Conservation (phyloP, 2,888 invertebrate genomes). For the Synanthedon myopaeformis region DNA sequence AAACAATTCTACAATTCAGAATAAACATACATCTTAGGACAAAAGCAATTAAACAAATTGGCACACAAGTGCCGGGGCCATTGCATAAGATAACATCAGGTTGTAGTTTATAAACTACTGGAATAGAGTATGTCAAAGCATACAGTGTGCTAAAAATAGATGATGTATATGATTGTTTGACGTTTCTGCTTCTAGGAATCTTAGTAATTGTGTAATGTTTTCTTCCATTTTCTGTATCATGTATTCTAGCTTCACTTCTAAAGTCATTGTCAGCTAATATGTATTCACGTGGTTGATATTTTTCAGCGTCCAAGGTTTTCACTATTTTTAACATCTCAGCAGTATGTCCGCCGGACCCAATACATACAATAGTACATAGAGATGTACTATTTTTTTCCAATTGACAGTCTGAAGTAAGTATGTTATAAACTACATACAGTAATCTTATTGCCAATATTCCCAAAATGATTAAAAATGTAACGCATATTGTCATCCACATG, state of each 20-base stretch:
- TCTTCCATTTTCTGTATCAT: slow-evolving; percentile 49
- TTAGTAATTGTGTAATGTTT: slow-evolving; percentile 58
- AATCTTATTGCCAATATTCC: slow-evolving; percentile 19
- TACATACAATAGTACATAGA: slow-evolving; percentile 71
- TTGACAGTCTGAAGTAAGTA: slow-evolving; percentile 27
- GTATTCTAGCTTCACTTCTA: slow-evolving; percentile 79
- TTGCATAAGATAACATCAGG: slow-evolving; percentile 91
- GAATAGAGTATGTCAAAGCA: slow-evolving; percentile 77
- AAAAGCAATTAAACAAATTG: slow-evolving; percentile 85
- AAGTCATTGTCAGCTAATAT: slow-evolving; percentile 82
- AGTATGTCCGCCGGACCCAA: slow-evolving; percentile 93
- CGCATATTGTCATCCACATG: no score
- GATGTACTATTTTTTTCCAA: slow-evolving; percentile 19
- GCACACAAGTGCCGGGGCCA: slow-evolving; percentile 97
- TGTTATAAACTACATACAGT: slow-evolving; percentile 25
- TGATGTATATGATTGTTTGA: slow-evolving; percentile 86
- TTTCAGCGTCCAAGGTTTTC: slow-evolving; percentile 69
- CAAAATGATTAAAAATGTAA: no score
- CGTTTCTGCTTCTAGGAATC: slow-evolving; percentile 88
- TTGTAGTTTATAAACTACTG: slow-evolving; percentile 74
- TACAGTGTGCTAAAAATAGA: slow-evolving; percentile 83
- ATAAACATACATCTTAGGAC: slow-evolving; percentile 77
- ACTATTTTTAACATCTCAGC: slow-evolving; percentile 89
- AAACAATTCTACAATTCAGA: slow-evolving; percentile 81
- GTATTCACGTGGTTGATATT: slow-evolving; percentile 81